phyloP scores from a whole-genome alignment of 2,888 invertebrate genomes.

The Rhagophthalmus giganteus region DNA sequence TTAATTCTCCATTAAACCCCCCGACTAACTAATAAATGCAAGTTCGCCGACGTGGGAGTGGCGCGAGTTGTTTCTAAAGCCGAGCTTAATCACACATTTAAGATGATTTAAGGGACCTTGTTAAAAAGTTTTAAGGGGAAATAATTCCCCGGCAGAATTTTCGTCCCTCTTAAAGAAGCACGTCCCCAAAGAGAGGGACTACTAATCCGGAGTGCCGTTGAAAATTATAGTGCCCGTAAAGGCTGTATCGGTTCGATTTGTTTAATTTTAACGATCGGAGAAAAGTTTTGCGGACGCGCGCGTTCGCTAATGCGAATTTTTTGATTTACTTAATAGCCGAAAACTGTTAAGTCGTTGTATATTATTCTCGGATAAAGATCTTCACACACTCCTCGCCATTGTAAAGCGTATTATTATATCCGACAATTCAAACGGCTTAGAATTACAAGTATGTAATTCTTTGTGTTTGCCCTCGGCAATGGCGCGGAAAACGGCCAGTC shows the following conservation, averaged over 20 bases:
- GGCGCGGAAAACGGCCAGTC: constrained; percentile 32
- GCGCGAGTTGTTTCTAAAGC: constrained; percentile 19
- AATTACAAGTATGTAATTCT: constrained; percentile 31
- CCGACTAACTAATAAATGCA: constrained; percentile 21
- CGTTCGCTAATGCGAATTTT: too few relatives aligned
- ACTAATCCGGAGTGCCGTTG: too few relatives aligned
- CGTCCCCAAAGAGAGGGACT: too few relatives aligned
- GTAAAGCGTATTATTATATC: constrained; percentile 30
- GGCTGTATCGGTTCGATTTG: too few relatives aligned
- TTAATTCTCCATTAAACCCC: constrained; percentile 22
- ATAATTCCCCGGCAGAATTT: constrained; percentile 7
- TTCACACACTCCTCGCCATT: constrained; percentile 23
- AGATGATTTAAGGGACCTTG: constrained; percentile 20
- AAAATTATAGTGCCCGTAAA: too few relatives aligned
- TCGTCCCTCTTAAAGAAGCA: too few relatives aligned
- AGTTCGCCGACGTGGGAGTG: constrained; percentile 14
- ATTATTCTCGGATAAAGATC: constrained; percentile 21
- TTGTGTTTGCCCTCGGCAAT: constrained; percentile 32
- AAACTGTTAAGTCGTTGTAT: constrained; percentile 4
- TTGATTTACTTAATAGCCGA: constrained; percentile 1
- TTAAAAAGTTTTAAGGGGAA: constrained; percentile 16
- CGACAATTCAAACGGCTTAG: constrained; percentile 26
- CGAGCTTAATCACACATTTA: constrained; percentile 22
- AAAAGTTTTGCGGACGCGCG: too few relatives aligned
- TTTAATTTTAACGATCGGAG: too few relatives aligned